Evolutionary conservation across 1,140 invertebrate genomes (phyloP), one percentile per base, ranked within the genome.

Genomic region (Drosophila melanica): DNA sequence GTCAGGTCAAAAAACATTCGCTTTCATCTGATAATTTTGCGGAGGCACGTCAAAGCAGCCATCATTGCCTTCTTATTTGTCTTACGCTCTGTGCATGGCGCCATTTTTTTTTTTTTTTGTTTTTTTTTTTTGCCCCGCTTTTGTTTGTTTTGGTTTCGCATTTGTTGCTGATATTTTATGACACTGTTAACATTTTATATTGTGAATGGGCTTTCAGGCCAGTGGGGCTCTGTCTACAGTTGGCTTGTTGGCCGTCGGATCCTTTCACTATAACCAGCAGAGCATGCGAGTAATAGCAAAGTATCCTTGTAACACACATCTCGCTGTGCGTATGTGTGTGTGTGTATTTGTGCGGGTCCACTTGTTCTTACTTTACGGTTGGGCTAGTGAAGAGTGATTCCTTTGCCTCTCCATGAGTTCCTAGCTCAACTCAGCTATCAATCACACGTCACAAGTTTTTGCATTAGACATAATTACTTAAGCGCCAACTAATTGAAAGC

Each of bases 151-250:
- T 74, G 84, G 68, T 75, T 72, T 69, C 66, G 39, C 69, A 90
- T 71, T 84, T 84, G 84, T 74, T 87, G 78, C 80, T 87, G 69
- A 77, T 89, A 89, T 84, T 87, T 90, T 90, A 87, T 84, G 84
- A 87, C 80, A 89, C 84, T 80, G 85, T 80, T 77, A 90, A 90
- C 77, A 87, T 87, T 87, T 77, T 74, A 80, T 77, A 82, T 79
- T 82, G 76, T 71, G 71, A 68, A 60, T 47, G 57, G 48, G 33
- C 47, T 45, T 41, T 37, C 33, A 18, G n/a, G 59, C 7, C 58
- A 30, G 47, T 37, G 35, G n/a, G 27, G 27, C 27, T 27, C 27
- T 7, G 37, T 35, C 30, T 55, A 39, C 47, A 58, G 55, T 70
- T 59, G 51, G 50, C 48, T 48, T 65, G 50, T 65, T 66, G 53